These are phyloP conservation scores for Propithecus coquereli DNA, from an alignment of 2,113 vertebrate species.

Conservation along the genomic window DNA sequence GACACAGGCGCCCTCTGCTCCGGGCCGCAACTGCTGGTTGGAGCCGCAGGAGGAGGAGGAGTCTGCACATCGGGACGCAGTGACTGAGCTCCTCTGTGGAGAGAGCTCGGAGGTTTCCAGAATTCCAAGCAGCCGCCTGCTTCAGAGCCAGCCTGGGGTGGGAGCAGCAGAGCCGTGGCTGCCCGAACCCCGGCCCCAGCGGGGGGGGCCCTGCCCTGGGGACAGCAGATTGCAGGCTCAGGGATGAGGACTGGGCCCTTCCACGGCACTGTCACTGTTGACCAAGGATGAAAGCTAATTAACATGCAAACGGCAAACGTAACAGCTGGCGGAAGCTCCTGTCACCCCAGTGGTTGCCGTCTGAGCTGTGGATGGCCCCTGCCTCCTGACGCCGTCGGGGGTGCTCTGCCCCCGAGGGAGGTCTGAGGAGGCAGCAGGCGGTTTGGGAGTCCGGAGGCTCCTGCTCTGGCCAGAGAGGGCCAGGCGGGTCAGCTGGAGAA, in stretches of 20 bases:
- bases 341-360: background rate
- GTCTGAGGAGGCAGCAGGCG: background rate
- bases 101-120: background rate
- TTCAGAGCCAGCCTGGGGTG: no score
- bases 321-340: background rate
- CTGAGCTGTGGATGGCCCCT: background rate
- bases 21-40: background rate
- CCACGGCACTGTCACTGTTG: fast-evolving
- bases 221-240: background rate
- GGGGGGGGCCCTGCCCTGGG: background rate
- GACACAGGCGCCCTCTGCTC: no score
- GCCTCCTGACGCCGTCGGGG: fast-evolving
- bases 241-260: no score
- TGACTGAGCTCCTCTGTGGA: fast-evolving
- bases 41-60: background rate
- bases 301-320: no score
- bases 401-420: background rate
- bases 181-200: fast-evolving
- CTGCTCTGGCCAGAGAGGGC: background rate
- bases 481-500: background rate
- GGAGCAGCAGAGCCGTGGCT: background rate
- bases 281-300: no score
- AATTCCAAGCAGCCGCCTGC: background rate
- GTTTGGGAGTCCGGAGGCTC: background rate
- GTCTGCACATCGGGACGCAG: fast-evolving